Evolutionary conservation across 2,797 vertebrate species (phyloP).

Genomic region (Nasua narica): DNA sequence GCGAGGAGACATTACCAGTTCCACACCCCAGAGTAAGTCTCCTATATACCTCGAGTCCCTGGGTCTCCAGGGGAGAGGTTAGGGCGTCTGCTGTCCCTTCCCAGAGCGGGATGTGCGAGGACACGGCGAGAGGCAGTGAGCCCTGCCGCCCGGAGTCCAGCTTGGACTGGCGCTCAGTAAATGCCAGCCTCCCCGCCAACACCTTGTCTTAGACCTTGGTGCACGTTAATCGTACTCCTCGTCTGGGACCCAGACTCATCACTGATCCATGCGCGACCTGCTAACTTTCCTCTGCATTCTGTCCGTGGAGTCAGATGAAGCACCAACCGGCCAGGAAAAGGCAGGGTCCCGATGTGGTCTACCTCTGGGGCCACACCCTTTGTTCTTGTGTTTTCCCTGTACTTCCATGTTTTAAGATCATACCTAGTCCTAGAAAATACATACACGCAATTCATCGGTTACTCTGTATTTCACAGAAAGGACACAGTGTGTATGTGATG

Average conservation of each 20-base stretch:
- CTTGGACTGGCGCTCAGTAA: neutral
- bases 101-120: neutral
- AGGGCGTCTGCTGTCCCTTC: neutral
- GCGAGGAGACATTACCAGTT: neutral
- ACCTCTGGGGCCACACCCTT: neutral
- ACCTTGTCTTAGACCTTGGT: neutral
- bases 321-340: neutral
- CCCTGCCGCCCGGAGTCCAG: rapidly evolving
- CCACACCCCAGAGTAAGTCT: neutral
- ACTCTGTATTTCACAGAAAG: neutral
- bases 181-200: too few species aligned
- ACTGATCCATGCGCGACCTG: neutral
- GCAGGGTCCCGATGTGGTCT: neutral
- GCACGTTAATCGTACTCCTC: neutral
- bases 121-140: rapidly evolving
- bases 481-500: too few species aligned
- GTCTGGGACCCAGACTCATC: neutral
- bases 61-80: neutral
- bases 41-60: neutral
- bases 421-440: neutral
- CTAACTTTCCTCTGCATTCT: neutral
- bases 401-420: neutral
- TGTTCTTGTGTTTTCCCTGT: neutral
- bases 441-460: neutral
- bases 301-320: neutral